Evolutionary conservation across 2,113 vertebrate genomes (phyloP).

Genomic region (Neogobius melanostomus): DNA sequence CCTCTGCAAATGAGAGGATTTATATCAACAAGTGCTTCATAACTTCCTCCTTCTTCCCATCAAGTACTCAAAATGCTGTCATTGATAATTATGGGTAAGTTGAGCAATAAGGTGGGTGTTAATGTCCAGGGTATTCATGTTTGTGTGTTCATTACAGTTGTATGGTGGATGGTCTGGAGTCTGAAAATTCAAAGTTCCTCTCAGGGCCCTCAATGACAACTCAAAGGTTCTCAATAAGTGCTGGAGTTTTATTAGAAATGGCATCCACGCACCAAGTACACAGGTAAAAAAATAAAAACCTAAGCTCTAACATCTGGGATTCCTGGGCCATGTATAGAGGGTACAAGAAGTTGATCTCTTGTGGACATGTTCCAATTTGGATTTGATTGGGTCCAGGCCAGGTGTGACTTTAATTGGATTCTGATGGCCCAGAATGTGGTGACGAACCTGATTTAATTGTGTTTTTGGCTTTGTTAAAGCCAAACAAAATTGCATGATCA

Average conservation of each 20-base stretch:
- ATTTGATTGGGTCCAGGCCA: no score
- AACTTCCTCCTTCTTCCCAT: slow-evolving; percentile 24
- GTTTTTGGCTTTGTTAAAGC: no score
- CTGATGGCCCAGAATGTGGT: no score
- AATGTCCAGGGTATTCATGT: neutral
- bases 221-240: slow-evolving; percentile 53
- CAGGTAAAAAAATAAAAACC: slow-evolving; percentile 40
- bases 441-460: no score
- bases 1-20: neutral
- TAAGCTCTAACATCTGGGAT: no score
- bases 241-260: slow-evolving; percentile 50
- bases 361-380: no score
- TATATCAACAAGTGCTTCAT: slow-evolving; percentile 70
- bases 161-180: slow-evolving; percentile 61
- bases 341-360: no score
- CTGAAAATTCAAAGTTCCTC: slow-evolving; percentile 52
- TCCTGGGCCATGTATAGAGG: no score
- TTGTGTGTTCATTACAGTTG: slow-evolving; percentile 53
- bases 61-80: slow-evolving; percentile 39
- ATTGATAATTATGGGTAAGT: slow-evolving; percentile 69
- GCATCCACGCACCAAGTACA: neutral
- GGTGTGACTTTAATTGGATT: no score
- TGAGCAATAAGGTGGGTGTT: neutral
- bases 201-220: neutral
- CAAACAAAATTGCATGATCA: no score